phyloP scores from a whole-genome alignment of 2,888 invertebrate species.

The Caenorhabditis angaria region DNA sequence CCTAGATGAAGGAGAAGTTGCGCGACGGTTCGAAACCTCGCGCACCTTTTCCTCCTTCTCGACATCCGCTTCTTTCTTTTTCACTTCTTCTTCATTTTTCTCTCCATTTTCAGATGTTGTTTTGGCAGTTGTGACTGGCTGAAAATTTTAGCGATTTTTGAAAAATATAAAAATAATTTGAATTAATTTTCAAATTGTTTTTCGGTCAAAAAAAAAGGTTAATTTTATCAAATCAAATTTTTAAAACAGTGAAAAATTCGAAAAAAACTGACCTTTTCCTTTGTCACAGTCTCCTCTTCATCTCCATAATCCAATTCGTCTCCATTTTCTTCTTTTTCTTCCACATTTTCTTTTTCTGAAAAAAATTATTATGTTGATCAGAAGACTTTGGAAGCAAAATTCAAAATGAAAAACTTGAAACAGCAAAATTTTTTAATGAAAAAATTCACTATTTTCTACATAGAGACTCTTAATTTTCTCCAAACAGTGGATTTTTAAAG shows the following conservation, averaged over 20 bases:
- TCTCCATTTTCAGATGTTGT: no score
- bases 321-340: conserved; percentile 22
- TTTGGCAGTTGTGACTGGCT: not conserved
- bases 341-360: conserved; percentile 3
- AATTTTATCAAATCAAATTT: no score
- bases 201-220: no score
- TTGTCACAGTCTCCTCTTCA: conserved; percentile 28
- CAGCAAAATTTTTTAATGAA: no score
- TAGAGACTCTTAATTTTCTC: no score
- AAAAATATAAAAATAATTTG: no score
- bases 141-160: not conserved
- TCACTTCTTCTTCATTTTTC: conserved; percentile 19
- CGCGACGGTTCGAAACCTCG: conserved; percentile 38
- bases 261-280: conserved; percentile 23
- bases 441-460: no score
- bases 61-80: conserved; percentile 21
- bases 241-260: not conserved
- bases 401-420: no score
- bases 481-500: no score
- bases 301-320: conserved; percentile 45
- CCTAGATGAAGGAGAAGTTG: conserved; percentile 55
- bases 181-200: no score
- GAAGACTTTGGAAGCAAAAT: not conserved
- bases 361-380: not conserved
- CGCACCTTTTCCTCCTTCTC: conserved; percentile 47